Conservation (phyloP, 2,797 vertebrate genomes). For the Falco biarmicus region DNA sequence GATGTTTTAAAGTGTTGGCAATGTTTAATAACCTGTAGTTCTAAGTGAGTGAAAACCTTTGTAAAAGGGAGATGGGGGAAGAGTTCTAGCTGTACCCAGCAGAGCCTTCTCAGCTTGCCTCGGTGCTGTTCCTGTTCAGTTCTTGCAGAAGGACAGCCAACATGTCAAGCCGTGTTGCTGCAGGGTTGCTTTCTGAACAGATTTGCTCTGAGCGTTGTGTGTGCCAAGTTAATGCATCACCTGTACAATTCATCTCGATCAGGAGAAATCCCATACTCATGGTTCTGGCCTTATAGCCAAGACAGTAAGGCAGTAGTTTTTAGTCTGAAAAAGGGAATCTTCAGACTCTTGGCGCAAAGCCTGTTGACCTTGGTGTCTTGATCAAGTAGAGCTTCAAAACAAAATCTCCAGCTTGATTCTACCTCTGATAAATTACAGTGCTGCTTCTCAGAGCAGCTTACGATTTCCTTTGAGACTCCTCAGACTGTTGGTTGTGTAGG, state of each 20-base stretch:
- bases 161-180: accelerated
- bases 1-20: not conserved
- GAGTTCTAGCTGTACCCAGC: not conserved
- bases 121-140: not conserved
- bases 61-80: not conserved
- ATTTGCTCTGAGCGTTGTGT: accelerated
- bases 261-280: not conserved
- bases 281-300: not conserved
- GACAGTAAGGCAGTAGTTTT: not conserved
- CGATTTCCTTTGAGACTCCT: not conserved
- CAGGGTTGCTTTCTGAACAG: not conserved
- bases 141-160: not conserved
- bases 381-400: not conserved
- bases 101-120: not conserved
- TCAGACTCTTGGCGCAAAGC: not conserved
- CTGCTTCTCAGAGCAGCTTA: not conserved
- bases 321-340: not conserved
- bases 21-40: not conserved
- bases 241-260: not conserved
- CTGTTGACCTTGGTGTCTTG: not conserved
- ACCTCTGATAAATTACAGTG: not conserved
- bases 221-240: not conserved
- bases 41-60: not conserved
- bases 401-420: not conserved
- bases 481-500: not conserved